Percentiles rank a stretch among this genome's conserved stretches.
These are phyloP conservation scores for Scomber scombrus DNA, from an alignment of 2,113 vertebrate species.

Conservation along the genomic window DNA sequence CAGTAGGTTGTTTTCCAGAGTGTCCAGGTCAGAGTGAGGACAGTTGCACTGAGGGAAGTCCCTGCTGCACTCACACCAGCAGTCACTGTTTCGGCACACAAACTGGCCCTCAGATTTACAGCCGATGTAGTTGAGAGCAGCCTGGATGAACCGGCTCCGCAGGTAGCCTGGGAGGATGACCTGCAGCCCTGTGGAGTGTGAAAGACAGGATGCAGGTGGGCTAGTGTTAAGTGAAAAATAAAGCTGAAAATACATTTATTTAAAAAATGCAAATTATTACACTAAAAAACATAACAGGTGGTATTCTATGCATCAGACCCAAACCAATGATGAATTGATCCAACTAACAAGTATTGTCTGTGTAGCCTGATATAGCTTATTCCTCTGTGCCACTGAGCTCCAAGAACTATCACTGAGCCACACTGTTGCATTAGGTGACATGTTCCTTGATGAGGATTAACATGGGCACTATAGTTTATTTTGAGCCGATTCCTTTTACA, in stretches of 20 bases:
- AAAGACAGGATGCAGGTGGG: neutral
- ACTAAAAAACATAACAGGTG: too few species aligned
- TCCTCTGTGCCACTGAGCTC: neutral
- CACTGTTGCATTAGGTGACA: neutral
- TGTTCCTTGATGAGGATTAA: neutral
- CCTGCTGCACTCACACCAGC: conserved; percentile 92
- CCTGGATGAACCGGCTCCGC: conserved; percentile 90
- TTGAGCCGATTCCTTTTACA: neutral
- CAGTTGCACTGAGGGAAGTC: conserved; percentile 94
- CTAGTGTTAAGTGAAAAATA: too few species aligned
- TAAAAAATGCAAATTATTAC: too few species aligned
- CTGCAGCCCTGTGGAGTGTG: conserved; percentile 89
- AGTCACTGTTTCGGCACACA: conserved; percentile 90
- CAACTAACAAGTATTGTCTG: too few species aligned
- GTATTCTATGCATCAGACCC: neutral
- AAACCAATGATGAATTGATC: neutral
- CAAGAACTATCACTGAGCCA: neutral
- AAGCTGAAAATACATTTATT: too few species aligned
- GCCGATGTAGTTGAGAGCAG: conserved; percentile 94
- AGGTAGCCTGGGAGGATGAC: conserved; percentile 92
- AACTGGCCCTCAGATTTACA: conserved; percentile 94
- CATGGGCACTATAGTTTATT: neutral
- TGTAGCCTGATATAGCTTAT: neutral
- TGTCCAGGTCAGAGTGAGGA: conserved; percentile 89
- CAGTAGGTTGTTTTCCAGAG: conserved; percentile 90